phyloP scores from a whole-genome alignment of 2,113 vertebrate species.

The Stercorarius parasiticus region DNA sequence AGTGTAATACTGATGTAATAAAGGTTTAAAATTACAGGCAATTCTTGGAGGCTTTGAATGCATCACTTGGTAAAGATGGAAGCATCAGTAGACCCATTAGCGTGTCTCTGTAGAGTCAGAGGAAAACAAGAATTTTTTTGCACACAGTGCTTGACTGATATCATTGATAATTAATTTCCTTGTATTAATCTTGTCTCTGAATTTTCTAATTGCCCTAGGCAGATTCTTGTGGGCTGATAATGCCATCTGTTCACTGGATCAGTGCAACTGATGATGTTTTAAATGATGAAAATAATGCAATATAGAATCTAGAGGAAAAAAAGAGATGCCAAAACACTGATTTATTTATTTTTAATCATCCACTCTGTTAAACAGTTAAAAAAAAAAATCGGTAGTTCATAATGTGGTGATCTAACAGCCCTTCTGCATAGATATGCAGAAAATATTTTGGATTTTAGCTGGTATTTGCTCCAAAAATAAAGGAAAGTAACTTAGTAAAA shows the following conservation, averaged over 20 bases:
- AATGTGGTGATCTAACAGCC: not conserved
- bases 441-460: not conserved
- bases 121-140: not conserved
- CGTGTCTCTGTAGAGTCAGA: not conserved
- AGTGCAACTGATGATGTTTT: constrained; percentile 43
- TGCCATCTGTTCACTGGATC: constrained; percentile 61
- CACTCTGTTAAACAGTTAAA: not conserved
- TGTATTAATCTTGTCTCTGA: constrained; percentile 43
- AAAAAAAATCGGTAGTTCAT: not conserved
- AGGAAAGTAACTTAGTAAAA: not conserved
- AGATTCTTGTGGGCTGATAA: constrained; percentile 53
- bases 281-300: constrained; percentile 42
- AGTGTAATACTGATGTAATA: not conserved
- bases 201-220: constrained; percentile 39
- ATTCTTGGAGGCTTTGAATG: not conserved
- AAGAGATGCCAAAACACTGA: constrained; percentile 2
- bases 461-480: not conserved
- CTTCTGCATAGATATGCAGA: not conserved
- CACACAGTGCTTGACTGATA: not conserved
- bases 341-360: constrained; percentile 60
- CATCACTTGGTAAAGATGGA: not conserved
- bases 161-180: constrained; percentile 51
- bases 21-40: not conserved
- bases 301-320: not conserved
- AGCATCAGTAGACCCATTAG: not conserved